These are phyloP conservation scores for Drosophila yooni DNA, from an alignment of 2,888 invertebrate species.

Conservation along the genomic window DNA sequence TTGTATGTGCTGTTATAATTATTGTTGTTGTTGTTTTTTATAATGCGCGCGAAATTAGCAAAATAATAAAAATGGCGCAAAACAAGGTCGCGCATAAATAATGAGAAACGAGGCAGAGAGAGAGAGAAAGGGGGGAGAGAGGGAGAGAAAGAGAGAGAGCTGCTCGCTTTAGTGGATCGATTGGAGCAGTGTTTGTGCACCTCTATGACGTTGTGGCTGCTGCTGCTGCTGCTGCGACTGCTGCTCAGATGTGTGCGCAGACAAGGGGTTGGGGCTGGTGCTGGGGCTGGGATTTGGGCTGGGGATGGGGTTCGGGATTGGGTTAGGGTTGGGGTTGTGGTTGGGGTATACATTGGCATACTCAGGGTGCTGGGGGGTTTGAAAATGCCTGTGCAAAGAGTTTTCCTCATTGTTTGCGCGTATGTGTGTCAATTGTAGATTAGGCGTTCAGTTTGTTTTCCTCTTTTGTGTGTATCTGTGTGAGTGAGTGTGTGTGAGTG, in stretches of 20 bases:
- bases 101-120: slow-evolving; percentile 69
- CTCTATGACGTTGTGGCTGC: slow-evolving; percentile 54
- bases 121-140: too few relatives aligned
- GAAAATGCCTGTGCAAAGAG: slow-evolving; percentile 54
- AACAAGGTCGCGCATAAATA: slow-evolving; percentile 79
- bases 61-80: slow-evolving; percentile 80
- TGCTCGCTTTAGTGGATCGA: slow-evolving; percentile 73
- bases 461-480: slow-evolving; percentile 25
- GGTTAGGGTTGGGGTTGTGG: slow-evolving; percentile 1
- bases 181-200: slow-evolving; percentile 66
- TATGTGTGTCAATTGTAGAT: slow-evolving; percentile 80
- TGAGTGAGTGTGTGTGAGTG: slow-evolving; percentile 5
- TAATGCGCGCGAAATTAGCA: slow-evolving; percentile 78
- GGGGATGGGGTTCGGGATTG: background rate
- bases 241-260: background rate
- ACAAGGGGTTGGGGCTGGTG: background rate
- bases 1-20: slow-evolving; percentile 26
- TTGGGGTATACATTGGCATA: slow-evolving; percentile 7
- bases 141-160: slow-evolving; percentile 28
- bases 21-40: slow-evolving; percentile 47
- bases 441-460: slow-evolving; percentile 71
- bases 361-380: background rate
- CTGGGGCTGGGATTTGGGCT: background rate
- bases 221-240: background rate
- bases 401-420: slow-evolving; percentile 71